Conservation (phyloP, 2,888 invertebrate genomes). For the Amphipoea oculea region DNA sequence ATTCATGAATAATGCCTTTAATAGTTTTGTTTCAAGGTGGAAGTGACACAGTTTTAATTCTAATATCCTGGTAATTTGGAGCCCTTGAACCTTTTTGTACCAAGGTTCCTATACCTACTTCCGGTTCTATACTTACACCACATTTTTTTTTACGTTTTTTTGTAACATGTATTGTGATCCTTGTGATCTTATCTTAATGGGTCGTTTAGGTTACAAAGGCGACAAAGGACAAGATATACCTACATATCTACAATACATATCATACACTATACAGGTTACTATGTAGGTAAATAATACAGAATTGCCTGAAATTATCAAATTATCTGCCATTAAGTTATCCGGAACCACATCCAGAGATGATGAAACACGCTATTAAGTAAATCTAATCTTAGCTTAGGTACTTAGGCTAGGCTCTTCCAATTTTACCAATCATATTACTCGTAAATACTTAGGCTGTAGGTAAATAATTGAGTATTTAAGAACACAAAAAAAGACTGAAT, state of each 20-base stretch:
- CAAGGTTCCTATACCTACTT: neutral
- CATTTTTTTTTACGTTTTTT: neutral
- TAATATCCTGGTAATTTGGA: constrained; percentile 27
- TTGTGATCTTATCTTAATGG: neutral
- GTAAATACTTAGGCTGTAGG: neutral
- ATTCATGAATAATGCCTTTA: constrained; percentile 47
- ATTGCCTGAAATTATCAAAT: neutral
- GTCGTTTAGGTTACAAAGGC: neutral
- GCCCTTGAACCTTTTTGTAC: constrained; percentile 27
- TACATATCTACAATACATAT: neutral
- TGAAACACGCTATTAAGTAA: too few relatives aligned
- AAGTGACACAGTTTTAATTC: constrained; percentile 39
- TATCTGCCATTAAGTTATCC: neutral
- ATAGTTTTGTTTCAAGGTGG: constrained; percentile 34
- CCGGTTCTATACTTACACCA: neutral
- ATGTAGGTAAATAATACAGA: neutral
- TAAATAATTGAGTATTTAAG: neutral
- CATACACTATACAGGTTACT: neutral
- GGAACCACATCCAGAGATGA: neutral
- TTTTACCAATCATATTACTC: neutral
- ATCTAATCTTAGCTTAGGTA: neutral
- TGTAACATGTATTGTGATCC: too few relatives aligned
- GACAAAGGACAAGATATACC: neutral
- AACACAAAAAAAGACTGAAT: neutral
- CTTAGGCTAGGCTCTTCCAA: neutral